Evolutionary conservation across 2,113 vertebrate species (phyloP).

Genomic region (Nannobrachium achirus): DNA sequence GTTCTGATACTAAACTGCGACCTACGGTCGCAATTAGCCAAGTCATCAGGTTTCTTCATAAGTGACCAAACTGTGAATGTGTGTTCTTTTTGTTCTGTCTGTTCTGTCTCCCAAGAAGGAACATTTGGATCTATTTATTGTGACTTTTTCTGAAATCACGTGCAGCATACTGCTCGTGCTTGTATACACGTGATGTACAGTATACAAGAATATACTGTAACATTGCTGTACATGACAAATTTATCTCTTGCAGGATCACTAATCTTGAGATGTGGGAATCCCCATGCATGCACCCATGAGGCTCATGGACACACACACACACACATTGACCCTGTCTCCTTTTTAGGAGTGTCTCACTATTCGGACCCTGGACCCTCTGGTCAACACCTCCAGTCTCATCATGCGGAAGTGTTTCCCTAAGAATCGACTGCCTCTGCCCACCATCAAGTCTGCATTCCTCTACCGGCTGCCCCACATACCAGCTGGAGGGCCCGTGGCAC

Average conservation of each 20-base stretch:
- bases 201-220: neutral
- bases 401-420: slow-evolving; percentile 99
- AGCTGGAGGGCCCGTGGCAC: slow-evolving; percentile 87
- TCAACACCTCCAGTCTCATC: slow-evolving; percentile 95
- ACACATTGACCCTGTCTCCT: neutral
- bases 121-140: no score
- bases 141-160: no score
- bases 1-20: no score
- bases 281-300: neutral
- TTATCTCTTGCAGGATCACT: no score
- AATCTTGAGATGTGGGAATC: no score
- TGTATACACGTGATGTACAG: no score
- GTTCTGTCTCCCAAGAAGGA: no score
- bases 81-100: no score
- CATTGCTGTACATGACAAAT: neutral
- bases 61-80: no score
- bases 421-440: slow-evolving; percentile 95
- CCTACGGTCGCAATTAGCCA: no score
- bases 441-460: slow-evolving; percentile 92
- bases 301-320: neutral
- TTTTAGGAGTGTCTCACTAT: slow-evolving; percentile 93
- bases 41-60: no score
- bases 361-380: slow-evolving; percentile 92
- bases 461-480: slow-evolving; percentile 89
- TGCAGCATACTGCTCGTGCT: no score